Evolutionary conservation across 1,140 invertebrate species (phyloP), one percentile per base, ranked within the genome.

Genomic region (Anastrepha ludens): DNA sequence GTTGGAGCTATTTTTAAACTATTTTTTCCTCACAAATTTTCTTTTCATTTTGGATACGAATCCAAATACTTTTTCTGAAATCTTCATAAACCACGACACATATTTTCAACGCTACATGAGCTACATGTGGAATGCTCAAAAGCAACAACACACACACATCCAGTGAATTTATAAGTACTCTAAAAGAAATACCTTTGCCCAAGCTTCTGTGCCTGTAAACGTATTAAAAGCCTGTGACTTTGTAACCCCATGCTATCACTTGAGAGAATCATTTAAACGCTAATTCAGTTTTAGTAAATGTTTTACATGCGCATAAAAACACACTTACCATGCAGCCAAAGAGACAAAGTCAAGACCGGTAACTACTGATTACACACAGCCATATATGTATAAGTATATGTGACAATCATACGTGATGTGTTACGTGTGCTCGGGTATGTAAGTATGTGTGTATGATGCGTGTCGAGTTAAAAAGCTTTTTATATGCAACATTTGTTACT

Each of bases 211-310:
- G 64, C 20, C 11, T 29, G 20, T 20, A 7, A 5, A 20, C 6
- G 8, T 39, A 8, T 39, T 15, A 20, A 67, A 6, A 39, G 5
- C 5, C n/a, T 70, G 41, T 9, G 4, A 2, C 67, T 39, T 41
- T 17, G 15, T 74, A 15, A 74, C 15, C 15, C 67, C 17, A n/a
- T 6, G 67, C 41, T 74, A 47, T 74, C 74, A n/a, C 17, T 20
- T 20, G n/a, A 20, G 17, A 58, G 20, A 81, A 81, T 55, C 74
- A 55, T 55, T 81, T 81, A 58, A 81, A 44, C 74, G 47, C 74
- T 81, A 81, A 81, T 81, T 81, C 47, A 4, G 74, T 81, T 50
- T 81, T 81, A 81, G 50, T 81, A 81, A 81, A 81, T 81, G 74
- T 81, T 81, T 50, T 55, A 81, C 74, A 81, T 55, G 2, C 47